phyloP scores from a whole-genome alignment of 2,888 invertebrate genomes.

The Caenorhabditis doughertyi region DNA sequence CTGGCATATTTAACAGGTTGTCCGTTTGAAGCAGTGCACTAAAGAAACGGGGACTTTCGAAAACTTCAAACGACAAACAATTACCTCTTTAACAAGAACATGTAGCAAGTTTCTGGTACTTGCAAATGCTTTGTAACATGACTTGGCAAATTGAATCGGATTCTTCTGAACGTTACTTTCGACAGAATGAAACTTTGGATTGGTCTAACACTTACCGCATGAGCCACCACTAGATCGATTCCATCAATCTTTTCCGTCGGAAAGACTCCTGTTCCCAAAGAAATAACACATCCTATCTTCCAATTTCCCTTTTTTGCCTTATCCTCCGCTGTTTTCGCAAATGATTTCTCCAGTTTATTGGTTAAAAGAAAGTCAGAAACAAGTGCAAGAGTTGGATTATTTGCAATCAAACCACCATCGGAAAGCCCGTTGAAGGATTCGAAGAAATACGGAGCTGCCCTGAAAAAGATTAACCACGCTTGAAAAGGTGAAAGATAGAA shows the following conservation, averaged over 20 bases:
- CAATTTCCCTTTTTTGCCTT: conserved; percentile 51
- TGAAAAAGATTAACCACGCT: too few species aligned
- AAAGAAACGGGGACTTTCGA: background rate
- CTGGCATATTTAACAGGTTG: conserved; percentile 69
- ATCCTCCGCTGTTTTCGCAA: conserved; percentile 55
- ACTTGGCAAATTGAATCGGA: conserved; percentile 63
- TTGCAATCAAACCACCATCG: conserved; percentile 72
- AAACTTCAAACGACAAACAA: background rate
- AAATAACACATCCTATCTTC: conserved; percentile 67
- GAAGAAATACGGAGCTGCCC: conserved; percentile 72
- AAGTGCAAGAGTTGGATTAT: conserved; percentile 70
- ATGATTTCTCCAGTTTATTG: conserved; percentile 65
- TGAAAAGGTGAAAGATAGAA: background rate
- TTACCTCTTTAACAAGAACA: conserved; percentile 65
- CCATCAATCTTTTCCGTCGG: conserved; percentile 69
- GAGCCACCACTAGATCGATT: conserved; percentile 65
- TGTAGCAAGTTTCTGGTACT: conserved; percentile 64
- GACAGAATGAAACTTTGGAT: too few species aligned
- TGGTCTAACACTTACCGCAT: conserved; percentile 7
- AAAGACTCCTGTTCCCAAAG: conserved; percentile 67
- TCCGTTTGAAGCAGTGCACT: conserved; percentile 71
- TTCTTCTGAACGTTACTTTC: conserved; percentile 57
- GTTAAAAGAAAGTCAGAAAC: conserved; percentile 64
- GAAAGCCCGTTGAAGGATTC: conserved; percentile 70
- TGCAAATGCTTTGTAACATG: conserved; percentile 55